A percentile compares a stretch with the other conserved stretches of the same genome.
Evolutionary conservation across 2,888 invertebrate genomes (phyloP).

Genomic region (Cacoxenus indagator): DNA sequence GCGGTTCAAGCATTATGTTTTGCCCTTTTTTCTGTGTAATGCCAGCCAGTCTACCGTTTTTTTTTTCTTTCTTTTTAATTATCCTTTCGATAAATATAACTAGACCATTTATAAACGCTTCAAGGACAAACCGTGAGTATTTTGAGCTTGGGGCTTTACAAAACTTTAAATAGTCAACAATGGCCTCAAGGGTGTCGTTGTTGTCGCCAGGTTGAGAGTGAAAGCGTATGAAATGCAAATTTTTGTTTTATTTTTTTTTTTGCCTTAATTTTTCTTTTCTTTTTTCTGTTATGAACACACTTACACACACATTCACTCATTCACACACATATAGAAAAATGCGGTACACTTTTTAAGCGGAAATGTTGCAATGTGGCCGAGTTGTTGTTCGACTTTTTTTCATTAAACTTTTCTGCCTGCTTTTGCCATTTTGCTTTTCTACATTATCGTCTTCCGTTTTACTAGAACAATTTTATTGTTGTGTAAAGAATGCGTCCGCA

Average conservation of each 20-base stretch:
- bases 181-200: neutral
- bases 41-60: neutral
- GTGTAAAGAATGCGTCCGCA: neutral
- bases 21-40: neutral
- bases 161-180: neutral
- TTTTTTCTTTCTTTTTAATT: neutral
- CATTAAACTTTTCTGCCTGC: neutral
- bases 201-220: neutral
- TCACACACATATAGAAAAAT: neutral
- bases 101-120: neutral
- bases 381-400: neutral
- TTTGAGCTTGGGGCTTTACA: neutral
- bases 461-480: conserved; percentile 8
- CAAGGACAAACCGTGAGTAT: neutral
- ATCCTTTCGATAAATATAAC: neutral
- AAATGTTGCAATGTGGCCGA: neutral
- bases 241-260: neutral
- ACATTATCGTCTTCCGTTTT: conserved; percentile 2
- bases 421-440: neutral
- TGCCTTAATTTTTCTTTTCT: neutral
- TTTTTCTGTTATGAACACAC: neutral
- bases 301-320: too few relatives aligned
- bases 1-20: neutral
- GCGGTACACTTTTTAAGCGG: neutral
- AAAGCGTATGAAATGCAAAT: neutral